These are phyloP conservation scores for Protaetia brevitarsis DNA, from an alignment of 1,140 invertebrate genomes.

Conservation along the genomic window DNA sequence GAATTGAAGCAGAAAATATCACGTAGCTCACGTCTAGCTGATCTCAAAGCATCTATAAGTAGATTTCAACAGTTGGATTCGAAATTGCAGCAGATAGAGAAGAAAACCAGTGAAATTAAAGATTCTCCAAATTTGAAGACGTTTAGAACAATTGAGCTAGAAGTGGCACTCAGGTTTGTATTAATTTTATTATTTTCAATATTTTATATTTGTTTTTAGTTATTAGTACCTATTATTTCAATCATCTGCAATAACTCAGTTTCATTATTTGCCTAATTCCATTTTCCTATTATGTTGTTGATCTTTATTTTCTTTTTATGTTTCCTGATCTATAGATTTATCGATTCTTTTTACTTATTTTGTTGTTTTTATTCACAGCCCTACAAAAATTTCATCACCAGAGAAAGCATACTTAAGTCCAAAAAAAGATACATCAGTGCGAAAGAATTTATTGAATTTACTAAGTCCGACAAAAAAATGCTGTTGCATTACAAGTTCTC, in stretches of 20 bases:
- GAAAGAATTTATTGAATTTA: slow-evolving; percentile 45
- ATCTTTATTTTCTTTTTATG: not conserved
- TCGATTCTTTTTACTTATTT: not conserved
- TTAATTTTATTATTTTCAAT: too few relatives aligned
- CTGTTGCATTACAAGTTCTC: slow-evolving; percentile 47
- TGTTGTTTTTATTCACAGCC: slow-evolving; percentile 49
- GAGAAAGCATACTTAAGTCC: slow-evolving; percentile 45
- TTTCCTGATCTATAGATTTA: not conserved
- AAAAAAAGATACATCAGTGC: slow-evolving; percentile 36
- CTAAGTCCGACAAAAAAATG: slow-evolving; percentile 60
- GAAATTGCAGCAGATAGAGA: slow-evolving; percentile 52
- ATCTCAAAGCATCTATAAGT: slow-evolving; percentile 62
- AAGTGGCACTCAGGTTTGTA: slow-evolving; percentile 62
- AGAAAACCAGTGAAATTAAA: slow-evolving; percentile 41
- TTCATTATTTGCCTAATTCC: not conserved
- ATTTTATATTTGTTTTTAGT: not conserved
- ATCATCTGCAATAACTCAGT: not conserved
- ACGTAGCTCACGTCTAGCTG: slow-evolving; percentile 61
- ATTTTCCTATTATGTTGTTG: not conserved
- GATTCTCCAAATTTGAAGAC: slow-evolving; percentile 57
- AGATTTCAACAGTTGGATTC: slow-evolving; percentile 57
- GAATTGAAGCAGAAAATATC: slow-evolving; percentile 65
- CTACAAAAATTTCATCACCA: slow-evolving; percentile 51
- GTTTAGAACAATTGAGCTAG: slow-evolving; percentile 69
- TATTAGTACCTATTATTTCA: not conserved